Percentiles rank a stretch among this genome's conserved stretches.
phyloP scores from a whole-genome alignment of 2,888 invertebrate species.

The Heliconius charithonia region DNA sequence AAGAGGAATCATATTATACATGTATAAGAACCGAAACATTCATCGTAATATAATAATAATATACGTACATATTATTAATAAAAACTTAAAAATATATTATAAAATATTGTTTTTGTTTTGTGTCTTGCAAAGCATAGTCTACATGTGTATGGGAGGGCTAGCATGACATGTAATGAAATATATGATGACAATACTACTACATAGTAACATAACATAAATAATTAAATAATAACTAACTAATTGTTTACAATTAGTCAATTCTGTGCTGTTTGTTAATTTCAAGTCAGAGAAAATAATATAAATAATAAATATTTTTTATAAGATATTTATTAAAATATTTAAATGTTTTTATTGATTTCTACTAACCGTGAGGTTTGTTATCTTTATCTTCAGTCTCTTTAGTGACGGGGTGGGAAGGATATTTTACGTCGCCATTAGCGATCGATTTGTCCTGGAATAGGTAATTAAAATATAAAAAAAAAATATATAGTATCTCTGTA shows the following conservation, averaged over 20 bases:
- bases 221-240: conserved; percentile 15
- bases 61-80: conserved; percentile 23
- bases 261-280: conserved; percentile 22
- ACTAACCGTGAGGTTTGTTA: conserved; percentile 69
- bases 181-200: conserved; percentile 20
- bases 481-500: background rate
- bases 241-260: conserved; percentile 16
- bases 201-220: background rate
- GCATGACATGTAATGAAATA: conserved; percentile 22
- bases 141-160: conserved; percentile 20
- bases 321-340: background rate
- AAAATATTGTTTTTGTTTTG: conserved; percentile 13
- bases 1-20: conserved; percentile 36
- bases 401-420: conserved; percentile 52
- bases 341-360: background rate
- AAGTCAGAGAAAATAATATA: background rate
- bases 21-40: conserved; percentile 12
- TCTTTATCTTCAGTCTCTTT: conserved; percentile 61
- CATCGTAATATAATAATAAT: conserved; percentile 7
- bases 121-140: conserved; percentile 28
- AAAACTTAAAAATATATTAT: conserved; percentile 25
- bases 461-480: background rate
- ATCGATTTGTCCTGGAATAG: conserved; percentile 68
- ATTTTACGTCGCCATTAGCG: conserved; percentile 75
- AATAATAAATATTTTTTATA: background rate